Base-by-base conservation (phyloP, 2,888 invertebrate species). In the Coronaproctus castanopsis region DNA sequence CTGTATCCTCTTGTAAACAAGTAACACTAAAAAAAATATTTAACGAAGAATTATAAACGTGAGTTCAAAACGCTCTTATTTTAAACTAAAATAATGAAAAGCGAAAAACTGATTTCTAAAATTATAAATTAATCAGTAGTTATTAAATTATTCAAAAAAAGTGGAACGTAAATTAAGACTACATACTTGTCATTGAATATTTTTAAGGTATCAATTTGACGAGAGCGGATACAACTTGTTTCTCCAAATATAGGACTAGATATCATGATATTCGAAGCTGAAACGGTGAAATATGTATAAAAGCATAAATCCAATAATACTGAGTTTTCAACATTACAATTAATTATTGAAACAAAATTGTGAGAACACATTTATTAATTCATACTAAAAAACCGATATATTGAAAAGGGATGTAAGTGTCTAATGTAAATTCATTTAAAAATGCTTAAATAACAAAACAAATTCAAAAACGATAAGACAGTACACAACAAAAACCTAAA, bases 151-250 rank as follows among this genome's bases (percentile, higher is more conserved):
- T 14, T 36, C 14, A 8, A 8, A 36, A 36, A 5, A 36, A 36
- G 36, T 36, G 36, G 8, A 36, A 36, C 5, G 14, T 14, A 36
- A 8, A 36, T 14, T 36, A 48, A 52, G 36, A 23, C 21, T 22
- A 65, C 77, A 76, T 73, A 82, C 81, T 86, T 81, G 66, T 83
- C 86, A 70, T 87, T 87, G 69, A 87, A 87, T 66, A 87, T 78
- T 74, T 86, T 86, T 64, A 87, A 71, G 3, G 87, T 87, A 69
- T 85, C 83, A 65, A 87, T 86, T 75, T 87, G 87, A 36, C 36
- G 36, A 36, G 8, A 8, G 36, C 36, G 36, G 36, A 14, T 8
- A 36, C 36, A 8, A 36, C 14, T 36, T 8, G 14, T 36, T 8
- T 36, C 36, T 36, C 5, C 5, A 36, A 36, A 36, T 8, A 36